A percentile compares a stretch with the other conserved stretches of the same genome.
Evolutionary conservation across 2,888 invertebrate species (phyloP).

Genomic region (Anarsia innoxiella): DNA sequence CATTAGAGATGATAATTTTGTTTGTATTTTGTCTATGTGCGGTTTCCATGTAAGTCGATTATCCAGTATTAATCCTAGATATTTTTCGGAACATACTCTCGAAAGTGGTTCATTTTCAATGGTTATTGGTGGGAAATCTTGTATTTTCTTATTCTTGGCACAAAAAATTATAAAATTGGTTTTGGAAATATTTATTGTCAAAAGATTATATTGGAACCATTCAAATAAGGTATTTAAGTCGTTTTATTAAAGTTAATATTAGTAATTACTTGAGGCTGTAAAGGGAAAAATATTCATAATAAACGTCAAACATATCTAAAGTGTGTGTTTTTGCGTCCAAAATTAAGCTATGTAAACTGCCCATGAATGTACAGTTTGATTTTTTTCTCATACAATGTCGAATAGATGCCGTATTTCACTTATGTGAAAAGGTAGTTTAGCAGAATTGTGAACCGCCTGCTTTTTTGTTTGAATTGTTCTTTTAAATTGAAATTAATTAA

Average conservation of each 20-base stretch:
- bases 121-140: not conserved
- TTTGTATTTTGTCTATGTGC: not conserved
- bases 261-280: too few relatives aligned
- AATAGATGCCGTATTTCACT: too few relatives aligned
- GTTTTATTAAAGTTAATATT: conserved; percentile 10
- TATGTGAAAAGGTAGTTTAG: too few relatives aligned
- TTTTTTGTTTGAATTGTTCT: too few relatives aligned
- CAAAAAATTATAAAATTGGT: conserved; percentile 4
- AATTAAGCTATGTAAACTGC: too few relatives aligned
- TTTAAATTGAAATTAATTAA: too few relatives aligned
- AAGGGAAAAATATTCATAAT: too few relatives aligned
- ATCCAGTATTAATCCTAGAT: conserved; percentile 1
- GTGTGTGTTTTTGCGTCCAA: too few relatives aligned
- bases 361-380: too few relatives aligned
- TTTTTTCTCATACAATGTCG: too few relatives aligned
- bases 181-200: conserved; percentile 17
- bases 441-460: too few relatives aligned
- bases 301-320: too few relatives aligned
- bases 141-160: conserved; percentile 3
- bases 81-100: not conserved
- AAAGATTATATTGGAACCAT: conserved; percentile 17
- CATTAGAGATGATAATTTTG: not conserved
- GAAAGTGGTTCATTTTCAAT: not conserved
- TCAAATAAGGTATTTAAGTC: conserved; percentile 13
- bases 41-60: not conserved